Conservation (phyloP, 2,888 invertebrate species). For the Alentia gelatinosa region DNA sequence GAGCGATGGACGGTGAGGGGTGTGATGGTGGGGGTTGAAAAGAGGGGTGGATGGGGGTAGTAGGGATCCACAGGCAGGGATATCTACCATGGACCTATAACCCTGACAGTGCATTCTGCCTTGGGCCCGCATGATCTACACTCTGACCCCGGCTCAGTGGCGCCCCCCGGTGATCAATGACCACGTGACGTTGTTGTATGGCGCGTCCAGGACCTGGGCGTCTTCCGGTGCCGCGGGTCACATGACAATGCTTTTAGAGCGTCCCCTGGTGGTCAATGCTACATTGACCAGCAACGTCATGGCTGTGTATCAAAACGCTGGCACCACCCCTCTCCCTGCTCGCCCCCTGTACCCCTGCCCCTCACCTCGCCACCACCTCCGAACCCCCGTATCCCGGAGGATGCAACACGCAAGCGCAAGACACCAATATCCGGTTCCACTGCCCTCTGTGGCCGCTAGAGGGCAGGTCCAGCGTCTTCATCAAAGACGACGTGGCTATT, state of each 20-base stretch:
- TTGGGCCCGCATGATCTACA: too few species aligned
- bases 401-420: background rate
- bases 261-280: background rate
- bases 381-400: background rate
- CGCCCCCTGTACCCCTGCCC: background rate
- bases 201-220: background rate
- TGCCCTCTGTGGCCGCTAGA: background rate
- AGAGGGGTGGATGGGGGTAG: too few species aligned
- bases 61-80: too few species aligned
- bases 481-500: too few species aligned
- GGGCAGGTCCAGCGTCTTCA: too few species aligned
- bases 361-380: background rate
- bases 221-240: background rate
- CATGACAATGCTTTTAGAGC: constrained; percentile 49
- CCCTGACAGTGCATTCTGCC: too few species aligned
- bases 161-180: background rate
- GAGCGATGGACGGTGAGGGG: too few species aligned
- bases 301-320: background rate
- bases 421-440: background rate
- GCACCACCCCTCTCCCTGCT: too few species aligned
- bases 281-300: constrained; percentile 5
- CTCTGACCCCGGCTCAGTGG: background rate
- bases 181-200: background rate
- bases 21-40: too few species aligned
- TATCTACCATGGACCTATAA: too few species aligned